phyloP scores from a whole-genome alignment of 30 jellyfish, hydroid and myxozoan genomes.

The Nemopilema nomurai region DNA sequence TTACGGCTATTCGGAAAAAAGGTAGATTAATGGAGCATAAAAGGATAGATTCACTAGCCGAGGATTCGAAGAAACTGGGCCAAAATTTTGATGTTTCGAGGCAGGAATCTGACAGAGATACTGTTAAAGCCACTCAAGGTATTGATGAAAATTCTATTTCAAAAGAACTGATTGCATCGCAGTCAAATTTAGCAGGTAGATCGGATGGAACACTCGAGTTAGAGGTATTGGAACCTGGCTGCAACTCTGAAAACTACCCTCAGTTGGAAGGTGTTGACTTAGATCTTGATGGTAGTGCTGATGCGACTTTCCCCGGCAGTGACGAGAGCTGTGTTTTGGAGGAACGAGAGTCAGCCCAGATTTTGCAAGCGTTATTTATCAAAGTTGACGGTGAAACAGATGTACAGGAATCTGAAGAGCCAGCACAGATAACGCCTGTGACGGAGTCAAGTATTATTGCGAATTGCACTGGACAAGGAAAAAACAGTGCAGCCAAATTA shows the following conservation, averaged over 20 bases:
- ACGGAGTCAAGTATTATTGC: too few relatives aligned
- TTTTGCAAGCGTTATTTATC: slow-evolving; percentile 53
- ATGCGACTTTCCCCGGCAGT: background rate
- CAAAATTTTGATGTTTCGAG: background rate
- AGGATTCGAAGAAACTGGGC: background rate
- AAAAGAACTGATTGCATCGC: background rate
- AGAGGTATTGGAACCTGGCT: background rate
- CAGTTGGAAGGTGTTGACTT: background rate
- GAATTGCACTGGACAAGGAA: background rate
- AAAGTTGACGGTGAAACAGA: slow-evolving; percentile 49
- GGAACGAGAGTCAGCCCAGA: slow-evolving; percentile 53
- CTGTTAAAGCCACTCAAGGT: background rate
- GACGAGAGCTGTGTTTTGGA: slow-evolving; percentile 48
- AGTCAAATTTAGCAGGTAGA: background rate
- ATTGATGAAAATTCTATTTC: slow-evolving; percentile 1
- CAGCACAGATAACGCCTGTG: background rate
- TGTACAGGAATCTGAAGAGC: background rate
- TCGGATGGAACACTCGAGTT: background rate
- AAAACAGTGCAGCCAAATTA: background rate
- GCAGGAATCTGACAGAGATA: background rate
- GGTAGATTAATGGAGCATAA: background rate
- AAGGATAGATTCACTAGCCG: background rate
- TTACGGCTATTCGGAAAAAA: slow-evolving; percentile 48
- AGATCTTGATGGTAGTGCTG: background rate
- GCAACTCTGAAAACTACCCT: background rate